These are phyloP conservation scores for Oncorhynchus mykiss DNA, from an alignment of 2,113 vertebrate genomes.

Conservation along the genomic window DNA sequence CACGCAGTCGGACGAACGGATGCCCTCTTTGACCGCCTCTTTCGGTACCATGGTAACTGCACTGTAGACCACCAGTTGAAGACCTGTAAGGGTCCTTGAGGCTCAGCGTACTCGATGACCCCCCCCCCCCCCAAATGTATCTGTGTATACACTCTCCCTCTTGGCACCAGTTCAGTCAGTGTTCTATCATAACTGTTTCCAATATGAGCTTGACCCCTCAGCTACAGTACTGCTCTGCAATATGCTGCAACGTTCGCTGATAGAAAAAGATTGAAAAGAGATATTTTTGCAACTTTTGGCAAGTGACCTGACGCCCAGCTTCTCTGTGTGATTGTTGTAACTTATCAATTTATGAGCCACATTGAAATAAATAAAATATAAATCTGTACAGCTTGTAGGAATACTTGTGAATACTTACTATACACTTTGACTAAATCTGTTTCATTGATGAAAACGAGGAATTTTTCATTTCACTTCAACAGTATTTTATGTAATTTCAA, in stretches of 20 bases:
- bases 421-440: background rate
- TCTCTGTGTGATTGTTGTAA: conserved; percentile 71
- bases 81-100: too few species aligned
- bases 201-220: background rate
- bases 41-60: background rate
- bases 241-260: conserved; percentile 67
- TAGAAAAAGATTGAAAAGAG: conserved; percentile 51
- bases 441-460: background rate
- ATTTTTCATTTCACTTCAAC: conserved; percentile 4
- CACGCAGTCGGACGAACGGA: background rate
- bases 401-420: conserved; percentile 47
- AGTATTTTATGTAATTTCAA: background rate
- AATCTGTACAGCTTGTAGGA: conserved; percentile 51
- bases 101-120: background rate
- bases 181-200: conserved; percentile 15
- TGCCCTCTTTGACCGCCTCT: background rate
- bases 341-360: conserved; percentile 70
- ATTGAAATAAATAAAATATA: conserved; percentile 55
- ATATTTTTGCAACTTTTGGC: conserved; percentile 72
- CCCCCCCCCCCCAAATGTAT: background rate
- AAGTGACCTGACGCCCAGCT: conserved; percentile 55
- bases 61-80: conserved; percentile 7
- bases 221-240: conserved; percentile 43
- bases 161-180: conserved; percentile 1
- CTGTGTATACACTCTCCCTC: background rate